phyloP scores from a whole-genome alignment of 2,888 invertebrate species.

The Mythimna impura region DNA sequence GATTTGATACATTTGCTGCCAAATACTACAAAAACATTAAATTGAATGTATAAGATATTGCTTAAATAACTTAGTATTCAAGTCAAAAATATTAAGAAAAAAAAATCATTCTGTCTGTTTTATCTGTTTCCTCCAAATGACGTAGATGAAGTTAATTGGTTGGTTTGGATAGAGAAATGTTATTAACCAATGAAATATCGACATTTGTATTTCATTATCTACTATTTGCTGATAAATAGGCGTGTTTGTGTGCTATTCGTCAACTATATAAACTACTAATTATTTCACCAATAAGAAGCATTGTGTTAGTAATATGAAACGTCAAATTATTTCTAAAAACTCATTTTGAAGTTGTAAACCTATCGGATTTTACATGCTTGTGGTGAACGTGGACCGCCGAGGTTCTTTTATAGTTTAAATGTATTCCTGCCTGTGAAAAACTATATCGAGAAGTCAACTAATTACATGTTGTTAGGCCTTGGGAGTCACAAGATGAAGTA shows the following conservation, averaged over 20 bases:
- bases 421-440: constrained; percentile 33
- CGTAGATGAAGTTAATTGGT: constrained; percentile 15
- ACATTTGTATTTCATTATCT: constrained; percentile 82
- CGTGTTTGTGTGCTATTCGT: constrained; percentile 79
- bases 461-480: constrained; percentile 23
- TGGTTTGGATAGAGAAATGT: accelerated
- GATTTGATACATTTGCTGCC: no score
- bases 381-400: constrained; percentile 15
- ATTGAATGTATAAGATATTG: no score
- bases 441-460: constrained; percentile 15
- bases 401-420: constrained; percentile 35
- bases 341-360: constrained; percentile 13
- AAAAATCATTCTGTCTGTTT: not conserved
- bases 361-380: not conserved
- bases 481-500: constrained; percentile 79
- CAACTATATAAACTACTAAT: accelerated
- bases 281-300: constrained; percentile 38
- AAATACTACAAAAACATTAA: no score
- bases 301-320: constrained; percentile 22
- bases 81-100: not conserved
- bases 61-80: not conserved
- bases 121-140: not conserved
- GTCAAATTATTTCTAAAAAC: constrained; percentile 35
- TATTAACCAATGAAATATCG: constrained; percentile 76
- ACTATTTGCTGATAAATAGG: constrained; percentile 75